Base-by-base conservation (phyloP, 2,797 vertebrate genomes). In the Sorex maritimensis region DNA sequence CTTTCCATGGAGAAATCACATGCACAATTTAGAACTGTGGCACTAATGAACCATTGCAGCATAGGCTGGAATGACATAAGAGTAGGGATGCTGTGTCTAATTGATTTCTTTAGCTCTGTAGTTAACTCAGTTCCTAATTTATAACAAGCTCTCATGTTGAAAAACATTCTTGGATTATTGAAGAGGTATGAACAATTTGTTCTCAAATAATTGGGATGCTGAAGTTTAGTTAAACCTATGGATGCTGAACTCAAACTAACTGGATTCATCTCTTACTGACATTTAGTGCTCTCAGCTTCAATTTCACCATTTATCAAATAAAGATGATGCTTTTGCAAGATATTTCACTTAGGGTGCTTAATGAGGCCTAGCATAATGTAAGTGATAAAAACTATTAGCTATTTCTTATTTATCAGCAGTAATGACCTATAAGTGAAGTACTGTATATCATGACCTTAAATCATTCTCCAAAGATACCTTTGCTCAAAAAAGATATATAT, bases 251-350 rank as follows among this genome's bases (percentile, higher is more conserved):
- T 84, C 15, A 71, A 7, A 41, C 24, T 74, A 9, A 12, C 41
- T 68, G 38, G 15, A 5, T 61, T 58, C 17, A 88, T n/a, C 74
- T 30, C 41, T 75, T 28, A 28, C 15, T 30, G 26, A 63, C 71
- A 34, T 65, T 84, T 88, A 63, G 5, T 5, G 73, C 44, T 88
- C 73, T 71, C 28, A 9, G 52, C 26, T 74, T 94, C 46, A 46
- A 5, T 80, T 73, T 94, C 63, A 85, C 94, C 44, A n/a, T 85
- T 12, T 68, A 49, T 77, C 65, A 89, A 82, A 81, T 85, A 21
- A 44, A 93, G 24, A 67, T 34, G 69, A 88, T 49, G 63, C 17
- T 73, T 6, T 61, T 85, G 30, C 63, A 87, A 87, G 38, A 49
- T 74, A 85, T 41, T 75, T n/a, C 9, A 61, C 19, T 81, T 69